phyloP scores from a whole-genome alignment of 2,888 invertebrate species.

The Amiota minor region DNA sequence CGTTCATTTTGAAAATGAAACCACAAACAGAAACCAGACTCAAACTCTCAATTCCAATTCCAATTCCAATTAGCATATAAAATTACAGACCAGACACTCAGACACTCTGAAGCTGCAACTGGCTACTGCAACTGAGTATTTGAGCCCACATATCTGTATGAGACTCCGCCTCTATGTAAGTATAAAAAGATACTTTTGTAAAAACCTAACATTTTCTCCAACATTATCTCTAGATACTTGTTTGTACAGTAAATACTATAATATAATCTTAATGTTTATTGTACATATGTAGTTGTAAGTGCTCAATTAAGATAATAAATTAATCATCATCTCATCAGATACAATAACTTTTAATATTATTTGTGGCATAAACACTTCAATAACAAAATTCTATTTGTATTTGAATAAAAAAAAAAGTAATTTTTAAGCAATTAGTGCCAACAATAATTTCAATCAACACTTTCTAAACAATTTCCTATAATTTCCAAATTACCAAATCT shows the following conservation, averaged over 20 bases:
- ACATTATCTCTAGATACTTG: too few relatives aligned
- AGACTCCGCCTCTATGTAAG: constrained; percentile 5
- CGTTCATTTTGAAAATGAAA: constrained; percentile 13
- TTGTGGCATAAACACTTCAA: too few relatives aligned
- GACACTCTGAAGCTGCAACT: neutral
- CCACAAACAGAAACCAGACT: neutral
- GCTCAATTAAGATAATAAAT: too few relatives aligned
- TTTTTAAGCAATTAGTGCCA: constrained; percentile 1
- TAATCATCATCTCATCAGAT: too few relatives aligned
- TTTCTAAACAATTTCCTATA: too few relatives aligned
- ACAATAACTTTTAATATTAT: too few relatives aligned
- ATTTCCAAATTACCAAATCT: too few relatives aligned
- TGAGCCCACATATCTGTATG: neutral
- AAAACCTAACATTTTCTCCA: too few relatives aligned
- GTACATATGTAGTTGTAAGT: too few relatives aligned
- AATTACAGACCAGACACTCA: neutral
- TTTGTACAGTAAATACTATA: too few relatives aligned
- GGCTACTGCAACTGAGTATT: neutral
- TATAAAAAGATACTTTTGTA: too few relatives aligned
- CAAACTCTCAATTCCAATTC: neutral
- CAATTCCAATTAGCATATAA: constrained; percentile 36
- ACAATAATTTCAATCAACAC: neutral
- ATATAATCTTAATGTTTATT: too few relatives aligned
- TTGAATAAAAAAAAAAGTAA: neutral
- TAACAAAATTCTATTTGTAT: neutral